Evolutionary conservation across 2,888 invertebrate species (phyloP).

Genomic region (Trachelus iudaicus): DNA sequence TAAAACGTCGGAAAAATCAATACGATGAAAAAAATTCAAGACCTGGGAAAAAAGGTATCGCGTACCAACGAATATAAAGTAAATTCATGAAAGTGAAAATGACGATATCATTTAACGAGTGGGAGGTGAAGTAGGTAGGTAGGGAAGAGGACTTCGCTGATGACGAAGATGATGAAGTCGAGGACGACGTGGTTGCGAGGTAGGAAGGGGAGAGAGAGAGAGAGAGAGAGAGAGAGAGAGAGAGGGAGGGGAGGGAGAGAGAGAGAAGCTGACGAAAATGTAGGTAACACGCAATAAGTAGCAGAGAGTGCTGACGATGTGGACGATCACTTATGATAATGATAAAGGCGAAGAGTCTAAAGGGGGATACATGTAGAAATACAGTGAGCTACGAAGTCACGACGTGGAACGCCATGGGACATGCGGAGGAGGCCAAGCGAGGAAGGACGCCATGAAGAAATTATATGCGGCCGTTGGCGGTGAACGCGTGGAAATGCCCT

Average conservation of each 20-base stretch:
- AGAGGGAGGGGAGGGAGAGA: background rate
- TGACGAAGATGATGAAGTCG: background rate
- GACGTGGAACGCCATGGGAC: conserved; percentile 29
- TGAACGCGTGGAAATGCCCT: conserved; percentile 5
- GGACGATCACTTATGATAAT: background rate
- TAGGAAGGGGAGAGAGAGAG: background rate
- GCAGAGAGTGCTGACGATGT: background rate
- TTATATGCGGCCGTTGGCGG: conserved; percentile 1
- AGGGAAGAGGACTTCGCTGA: background rate
- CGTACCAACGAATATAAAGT: background rate
- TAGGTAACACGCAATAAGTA: background rate
- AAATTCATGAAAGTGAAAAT: background rate
- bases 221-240: too few relatives aligned
- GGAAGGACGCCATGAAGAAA: conserved; percentile 35
- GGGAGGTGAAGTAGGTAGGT: background rate
- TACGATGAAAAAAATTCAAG: background rate
- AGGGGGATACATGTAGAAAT: background rate
- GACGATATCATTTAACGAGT: background rate
- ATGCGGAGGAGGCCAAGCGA: conserved; percentile 26
- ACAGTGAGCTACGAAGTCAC: background rate
- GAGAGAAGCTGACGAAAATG: background rate
- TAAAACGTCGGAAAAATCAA: background rate
- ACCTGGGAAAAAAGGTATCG: background rate
- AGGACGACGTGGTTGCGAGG: background rate
- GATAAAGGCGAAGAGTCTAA: background rate